Base-by-base conservation (phyloP, 1,140 invertebrate genomes). In the Olivierus martensii region DNA sequence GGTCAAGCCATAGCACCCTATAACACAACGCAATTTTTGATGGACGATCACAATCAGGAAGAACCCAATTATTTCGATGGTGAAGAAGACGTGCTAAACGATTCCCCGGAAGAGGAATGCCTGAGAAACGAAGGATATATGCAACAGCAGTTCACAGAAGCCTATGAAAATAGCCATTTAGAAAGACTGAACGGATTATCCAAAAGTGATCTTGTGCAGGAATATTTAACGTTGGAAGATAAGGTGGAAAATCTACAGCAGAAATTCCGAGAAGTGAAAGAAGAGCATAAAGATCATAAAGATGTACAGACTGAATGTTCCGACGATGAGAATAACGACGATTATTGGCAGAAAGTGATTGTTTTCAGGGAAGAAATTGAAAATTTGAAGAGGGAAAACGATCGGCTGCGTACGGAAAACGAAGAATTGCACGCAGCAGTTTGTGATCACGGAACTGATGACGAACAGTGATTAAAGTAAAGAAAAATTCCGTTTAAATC, bases 21-120 rank as follows among this genome's bases (percentile, higher is more conserved):
- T 64, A 94, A 94, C 68, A 91, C 87, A n/a, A 94, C 88, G 53
- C 84, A 90, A 64, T 94, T 93, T 70, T 71, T 94, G 28, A 91
- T 94, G 78, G 85, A 89, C 63, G 88, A 93, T 67, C 88, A 92
- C 66, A 75, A 74, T 56, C 75, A 83, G 65, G 79, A 83, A 41
- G 81, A 85, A 64, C 72, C 82, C 2, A 80, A 84, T 65, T 53
- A 62, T 19, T 47, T 59, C 19, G 58, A 58, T 17, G n/a, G n/a
- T n/a, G 51, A 57, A 3, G 52, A 56, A 5, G 38, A 52, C n/a
- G 59, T 43, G n/a, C 50, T 53, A 41, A 53, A 59, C 28, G 46
- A 46, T 0, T 81, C 87, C 12, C 83, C 86, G 0, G 84, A 89
- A 65, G 86, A 91, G 61, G 87, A 91, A 65, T 83, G 28, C 9